Conservation (phyloP, 2,797 vertebrate species). For the Natrix natrix region DNA sequence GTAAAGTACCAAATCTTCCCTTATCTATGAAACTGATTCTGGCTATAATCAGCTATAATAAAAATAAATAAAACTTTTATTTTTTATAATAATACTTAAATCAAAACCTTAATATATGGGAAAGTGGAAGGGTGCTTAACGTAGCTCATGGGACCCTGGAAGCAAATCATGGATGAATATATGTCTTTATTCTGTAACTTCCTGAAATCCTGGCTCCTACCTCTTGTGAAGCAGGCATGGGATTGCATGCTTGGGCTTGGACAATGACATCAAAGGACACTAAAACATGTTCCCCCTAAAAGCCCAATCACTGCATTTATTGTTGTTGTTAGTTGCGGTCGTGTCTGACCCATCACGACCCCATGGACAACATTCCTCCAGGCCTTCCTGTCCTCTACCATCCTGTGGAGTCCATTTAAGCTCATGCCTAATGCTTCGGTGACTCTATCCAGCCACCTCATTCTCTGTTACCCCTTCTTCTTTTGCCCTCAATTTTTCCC, state of each 20-base stretch:
- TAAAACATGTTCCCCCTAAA: not conserved
- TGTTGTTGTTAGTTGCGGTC: too few relatives aligned
- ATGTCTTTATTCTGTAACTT: not conserved
- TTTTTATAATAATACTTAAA: conserved; percentile 9
- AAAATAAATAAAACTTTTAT: not conserved
- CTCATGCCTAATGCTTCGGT: too few relatives aligned
- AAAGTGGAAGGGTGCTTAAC: not conserved
- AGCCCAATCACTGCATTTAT: not conserved
- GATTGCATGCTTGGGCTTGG: not conserved
- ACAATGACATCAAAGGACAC: not conserved
- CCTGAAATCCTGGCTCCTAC: not conserved
- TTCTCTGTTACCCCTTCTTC: too few relatives aligned
- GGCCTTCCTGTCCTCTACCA: too few relatives aligned
- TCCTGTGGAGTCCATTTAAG: too few relatives aligned
- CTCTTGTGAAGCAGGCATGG: not conserved
- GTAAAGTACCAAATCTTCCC: not conserved
- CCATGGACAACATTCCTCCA: too few relatives aligned
- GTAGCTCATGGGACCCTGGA: not conserved
- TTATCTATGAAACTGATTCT: not conserved
- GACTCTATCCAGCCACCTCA: too few relatives aligned
- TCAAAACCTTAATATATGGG: conserved; percentile 11
- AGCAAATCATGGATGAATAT: not conserved
- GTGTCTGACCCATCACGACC: too few relatives aligned
- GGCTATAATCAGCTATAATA: not conserved
- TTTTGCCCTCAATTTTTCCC: too few relatives aligned